Percentiles rank a stretch among this genome's conserved stretches.
Evolutionary conservation across 1,140 invertebrate species (phyloP).

Genomic region (Rhopalosiphum padi): DNA sequence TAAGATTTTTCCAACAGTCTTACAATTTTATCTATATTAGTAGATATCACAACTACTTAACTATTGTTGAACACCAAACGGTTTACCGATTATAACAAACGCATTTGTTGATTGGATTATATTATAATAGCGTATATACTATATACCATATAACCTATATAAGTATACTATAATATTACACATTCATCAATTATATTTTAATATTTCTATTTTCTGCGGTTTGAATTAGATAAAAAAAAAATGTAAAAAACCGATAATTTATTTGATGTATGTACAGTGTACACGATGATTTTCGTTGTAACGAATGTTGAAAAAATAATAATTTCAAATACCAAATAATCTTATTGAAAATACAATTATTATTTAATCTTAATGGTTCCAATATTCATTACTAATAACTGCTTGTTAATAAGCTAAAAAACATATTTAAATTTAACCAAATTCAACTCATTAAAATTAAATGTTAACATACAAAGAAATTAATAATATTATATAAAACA

Average conservation of each 20-base stretch:
- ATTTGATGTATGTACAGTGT: background rate
- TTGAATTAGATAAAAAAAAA: background rate
- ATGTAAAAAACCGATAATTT: background rate
- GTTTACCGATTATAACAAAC: background rate
- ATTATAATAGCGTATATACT: no score
- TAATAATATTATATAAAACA: background rate
- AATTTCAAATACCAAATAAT: background rate
- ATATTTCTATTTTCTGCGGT: background rate
- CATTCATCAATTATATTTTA: background rate
- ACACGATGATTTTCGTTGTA: background rate
- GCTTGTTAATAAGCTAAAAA: background rate
- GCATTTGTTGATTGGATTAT: background rate
- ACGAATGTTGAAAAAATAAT: background rate
- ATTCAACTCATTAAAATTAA: background rate
- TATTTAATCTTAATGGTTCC: slow-evolving; percentile 12
- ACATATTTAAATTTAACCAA: background rate
- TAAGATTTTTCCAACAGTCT: background rate
- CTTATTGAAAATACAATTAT: background rate
- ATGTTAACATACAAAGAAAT: background rate
- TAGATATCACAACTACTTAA: background rate
- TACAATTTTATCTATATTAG: background rate
- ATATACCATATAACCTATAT: background rate
- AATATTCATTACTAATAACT: background rate
- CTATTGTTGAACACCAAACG: background rate
- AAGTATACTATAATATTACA: background rate